phyloP scores from a whole-genome alignment of 2,113 vertebrate genomes.

The Struthio camelus region DNA sequence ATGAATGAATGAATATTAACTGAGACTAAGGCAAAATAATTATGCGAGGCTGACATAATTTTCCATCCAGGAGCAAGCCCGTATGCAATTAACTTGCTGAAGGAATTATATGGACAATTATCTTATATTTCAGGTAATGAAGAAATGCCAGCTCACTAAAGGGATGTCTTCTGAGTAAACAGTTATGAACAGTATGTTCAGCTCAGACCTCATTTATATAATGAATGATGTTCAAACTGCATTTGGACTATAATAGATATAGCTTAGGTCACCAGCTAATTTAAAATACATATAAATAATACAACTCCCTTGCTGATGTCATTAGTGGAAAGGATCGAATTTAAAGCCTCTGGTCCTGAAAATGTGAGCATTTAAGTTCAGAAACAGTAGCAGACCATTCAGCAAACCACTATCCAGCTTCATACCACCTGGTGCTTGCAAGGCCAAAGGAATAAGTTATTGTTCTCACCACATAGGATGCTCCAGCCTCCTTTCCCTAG shows the following conservation, averaged over 20 bases:
- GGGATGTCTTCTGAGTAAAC: slow-evolving; percentile 67
- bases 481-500: not conserved
- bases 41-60: slow-evolving; percentile 55
- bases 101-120: slow-evolving; percentile 68
- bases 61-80: slow-evolving; percentile 31
- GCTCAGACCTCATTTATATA: slow-evolving; percentile 48
- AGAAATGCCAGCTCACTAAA: slow-evolving; percentile 66
- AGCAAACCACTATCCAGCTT: not conserved
- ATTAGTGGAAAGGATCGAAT: not conserved
- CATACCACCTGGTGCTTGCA: not conserved
- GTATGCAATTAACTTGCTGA: slow-evolving; percentile 67
- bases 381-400: not conserved
- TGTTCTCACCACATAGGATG: not conserved
- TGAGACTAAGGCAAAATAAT: slow-evolving; percentile 38
- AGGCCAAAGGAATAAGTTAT: not conserved
- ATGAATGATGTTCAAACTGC: slow-evolving; percentile 43
- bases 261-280: slow-evolving; percentile 33
- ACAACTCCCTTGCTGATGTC: not conserved
- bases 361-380: not conserved
- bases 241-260: slow-evolving; percentile 21
- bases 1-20: slow-evolving; percentile 5
- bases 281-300: slow-evolving; percentile 30
- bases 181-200: slow-evolving; percentile 40
- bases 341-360: not conserved
- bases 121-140: slow-evolving; percentile 66